A percentile compares a stretch with the other conserved stretches of the same genome.
Conservation (phyloP, 1,140 invertebrate genomes). For the Melanaphis sacchari region DNA sequence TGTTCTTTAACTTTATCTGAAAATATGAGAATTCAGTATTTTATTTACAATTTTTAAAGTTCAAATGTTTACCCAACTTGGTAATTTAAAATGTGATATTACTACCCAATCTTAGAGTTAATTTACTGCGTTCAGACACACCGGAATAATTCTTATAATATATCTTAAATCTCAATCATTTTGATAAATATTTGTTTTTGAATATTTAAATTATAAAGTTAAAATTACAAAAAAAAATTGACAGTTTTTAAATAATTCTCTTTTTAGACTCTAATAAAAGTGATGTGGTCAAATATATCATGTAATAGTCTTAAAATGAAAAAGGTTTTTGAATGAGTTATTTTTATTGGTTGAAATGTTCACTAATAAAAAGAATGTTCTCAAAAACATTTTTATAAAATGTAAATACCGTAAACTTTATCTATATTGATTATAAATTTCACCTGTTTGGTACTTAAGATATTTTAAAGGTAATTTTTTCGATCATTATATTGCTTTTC, state of each 20-base stretch:
- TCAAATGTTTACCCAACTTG: background rate
- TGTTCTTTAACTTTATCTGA: background rate
- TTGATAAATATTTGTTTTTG: background rate
- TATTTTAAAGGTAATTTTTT: conserved; percentile 7
- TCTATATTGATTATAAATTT: conserved; percentile 4
- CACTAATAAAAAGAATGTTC: background rate
- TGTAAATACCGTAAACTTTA: background rate
- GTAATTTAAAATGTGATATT: too few species aligned
- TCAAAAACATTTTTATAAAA: conserved; percentile 1
- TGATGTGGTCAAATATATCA: background rate
- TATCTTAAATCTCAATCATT: background rate
- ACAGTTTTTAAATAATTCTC: background rate
- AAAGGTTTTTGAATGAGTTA: background rate
- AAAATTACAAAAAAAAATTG: background rate
- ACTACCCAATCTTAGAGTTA: too few species aligned
- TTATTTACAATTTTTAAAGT: background rate
- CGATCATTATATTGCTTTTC: conserved; percentile 12
- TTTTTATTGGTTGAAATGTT: background rate
- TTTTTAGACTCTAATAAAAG: background rate
- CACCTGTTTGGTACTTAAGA: background rate
- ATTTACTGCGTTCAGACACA: background rate
- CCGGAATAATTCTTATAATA: background rate
- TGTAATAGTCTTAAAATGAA: background rate
- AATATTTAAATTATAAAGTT: background rate
- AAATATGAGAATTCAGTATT: background rate